Conservation (phyloP, 2,888 invertebrate species). For the Ormyrus nitidulus region DNA sequence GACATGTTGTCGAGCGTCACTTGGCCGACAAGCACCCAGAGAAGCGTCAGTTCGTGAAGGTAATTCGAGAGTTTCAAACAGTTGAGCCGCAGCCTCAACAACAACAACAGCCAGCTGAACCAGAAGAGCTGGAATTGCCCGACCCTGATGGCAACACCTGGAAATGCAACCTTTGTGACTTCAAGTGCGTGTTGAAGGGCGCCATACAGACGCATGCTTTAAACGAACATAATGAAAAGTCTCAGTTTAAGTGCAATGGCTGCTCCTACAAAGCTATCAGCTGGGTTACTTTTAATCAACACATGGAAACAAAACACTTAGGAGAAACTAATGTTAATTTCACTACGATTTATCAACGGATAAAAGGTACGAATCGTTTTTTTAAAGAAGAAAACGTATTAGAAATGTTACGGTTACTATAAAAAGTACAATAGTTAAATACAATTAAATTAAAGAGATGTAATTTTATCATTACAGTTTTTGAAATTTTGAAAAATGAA, state of each 20-base stretch:
- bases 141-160: constrained; percentile 79
- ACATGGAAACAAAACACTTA: constrained; percentile 80
- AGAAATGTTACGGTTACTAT: no score
- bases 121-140: constrained; percentile 63
- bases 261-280: constrained; percentile 80
- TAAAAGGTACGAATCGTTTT: constrained; percentile 64
- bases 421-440: no score
- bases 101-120: constrained; percentile 14
- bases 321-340: constrained; percentile 69
- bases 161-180: constrained; percentile 84
- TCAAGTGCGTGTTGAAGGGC: constrained; percentile 78
- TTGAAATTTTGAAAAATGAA: background rate
- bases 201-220: constrained; percentile 80
- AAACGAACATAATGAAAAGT: constrained; percentile 80
- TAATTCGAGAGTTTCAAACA: constrained; percentile 74
- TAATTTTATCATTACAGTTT: no score
- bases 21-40: constrained; percentile 79
- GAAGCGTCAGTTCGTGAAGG: constrained; percentile 75
- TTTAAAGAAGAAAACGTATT: no score
- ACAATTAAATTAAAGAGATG: no score
- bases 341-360: constrained; percentile 77
- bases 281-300: constrained; percentile 79
- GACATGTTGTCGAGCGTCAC: constrained; percentile 82
- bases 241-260: constrained; percentile 84
- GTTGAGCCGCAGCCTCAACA: constrained; percentile 56